phyloP scores from a whole-genome alignment of 2,113 vertebrate species.

The Ceuthmochares aereus region DNA sequence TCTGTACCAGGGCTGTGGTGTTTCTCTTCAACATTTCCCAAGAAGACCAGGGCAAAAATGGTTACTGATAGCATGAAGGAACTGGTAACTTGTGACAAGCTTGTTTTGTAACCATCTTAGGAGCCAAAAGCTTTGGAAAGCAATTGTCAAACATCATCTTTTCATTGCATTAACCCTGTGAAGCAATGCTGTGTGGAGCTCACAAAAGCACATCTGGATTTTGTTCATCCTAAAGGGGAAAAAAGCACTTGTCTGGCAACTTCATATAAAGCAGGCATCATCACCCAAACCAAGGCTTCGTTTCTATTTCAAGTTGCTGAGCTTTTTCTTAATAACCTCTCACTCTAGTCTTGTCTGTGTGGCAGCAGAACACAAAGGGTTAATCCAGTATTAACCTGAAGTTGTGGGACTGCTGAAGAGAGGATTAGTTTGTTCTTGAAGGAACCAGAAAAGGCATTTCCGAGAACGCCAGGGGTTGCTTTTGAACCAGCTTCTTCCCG shows the following conservation, averaged over 20 bases:
- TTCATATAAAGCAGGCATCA: neutral
- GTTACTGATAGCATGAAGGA: neutral
- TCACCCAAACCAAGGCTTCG: neutral
- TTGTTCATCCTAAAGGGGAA: neutral
- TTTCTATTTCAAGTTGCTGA: neutral
- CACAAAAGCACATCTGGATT: neutral
- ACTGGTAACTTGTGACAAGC: neutral
- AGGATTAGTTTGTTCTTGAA: neutral
- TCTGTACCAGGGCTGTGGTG: neutral
- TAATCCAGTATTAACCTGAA: slow-evolving; percentile 9
- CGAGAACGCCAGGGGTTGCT: accelerated
- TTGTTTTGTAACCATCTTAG: neutral
- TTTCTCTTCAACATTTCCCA: neutral
- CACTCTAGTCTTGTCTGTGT: neutral
- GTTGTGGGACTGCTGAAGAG: neutral
- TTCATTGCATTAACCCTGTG: neutral
- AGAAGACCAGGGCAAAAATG: neutral
- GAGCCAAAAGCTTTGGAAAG: neutral
- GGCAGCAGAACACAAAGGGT: neutral
- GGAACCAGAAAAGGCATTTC: neutral
- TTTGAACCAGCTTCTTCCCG: neutral
- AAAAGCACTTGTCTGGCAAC: neutral
- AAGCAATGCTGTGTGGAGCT: neutral
- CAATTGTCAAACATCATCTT: neutral
- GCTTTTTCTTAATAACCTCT: neutral